Evolutionary conservation across 1,140 invertebrate species (phyloP).

Genomic region (Zaprionus capensis): DNA sequence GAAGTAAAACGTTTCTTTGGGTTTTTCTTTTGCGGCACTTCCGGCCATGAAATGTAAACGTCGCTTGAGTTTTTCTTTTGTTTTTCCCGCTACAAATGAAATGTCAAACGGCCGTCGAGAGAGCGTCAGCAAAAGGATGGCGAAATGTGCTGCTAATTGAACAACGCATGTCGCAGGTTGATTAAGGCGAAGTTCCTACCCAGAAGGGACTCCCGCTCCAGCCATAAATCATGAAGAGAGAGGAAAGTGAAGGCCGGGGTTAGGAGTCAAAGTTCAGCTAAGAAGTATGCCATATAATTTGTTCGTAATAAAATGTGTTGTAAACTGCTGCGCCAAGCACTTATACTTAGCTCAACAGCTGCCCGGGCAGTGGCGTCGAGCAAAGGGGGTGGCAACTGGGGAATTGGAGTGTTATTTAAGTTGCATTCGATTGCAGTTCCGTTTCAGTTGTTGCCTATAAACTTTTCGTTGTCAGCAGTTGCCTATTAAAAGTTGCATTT

Average conservation of each 20-base stretch:
- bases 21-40: constrained; percentile 65
- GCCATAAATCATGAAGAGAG: constrained; percentile 55
- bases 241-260: neutral
- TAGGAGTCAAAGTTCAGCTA: neutral
- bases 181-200: constrained; percentile 25
- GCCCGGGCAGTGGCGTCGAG: neutral
- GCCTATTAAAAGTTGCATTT: constrained; percentile 29
- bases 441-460: constrained; percentile 49
- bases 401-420: constrained; percentile 38
- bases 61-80: constrained; percentile 49
- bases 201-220: neutral
- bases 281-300: constrained; percentile 80
- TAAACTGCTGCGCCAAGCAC: constrained; percentile 72
- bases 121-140: constrained; percentile 20
- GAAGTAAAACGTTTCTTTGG: constrained; percentile 73
- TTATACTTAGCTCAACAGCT: constrained; percentile 45
- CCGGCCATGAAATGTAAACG: constrained; percentile 78
- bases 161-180: constrained; percentile 57
- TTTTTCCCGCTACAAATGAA: constrained; percentile 48
- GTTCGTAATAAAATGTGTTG: constrained; percentile 74
- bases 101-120: constrained; percentile 60
- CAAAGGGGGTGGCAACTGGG: constrained; percentile 4
- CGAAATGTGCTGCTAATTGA: constrained; percentile 61
- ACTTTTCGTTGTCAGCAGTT: constrained; percentile 47
- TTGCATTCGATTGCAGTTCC: constrained; percentile 73